Base-by-base conservation (phyloP, 1,140 invertebrate species). In the Brachionus rubens region DNA sequence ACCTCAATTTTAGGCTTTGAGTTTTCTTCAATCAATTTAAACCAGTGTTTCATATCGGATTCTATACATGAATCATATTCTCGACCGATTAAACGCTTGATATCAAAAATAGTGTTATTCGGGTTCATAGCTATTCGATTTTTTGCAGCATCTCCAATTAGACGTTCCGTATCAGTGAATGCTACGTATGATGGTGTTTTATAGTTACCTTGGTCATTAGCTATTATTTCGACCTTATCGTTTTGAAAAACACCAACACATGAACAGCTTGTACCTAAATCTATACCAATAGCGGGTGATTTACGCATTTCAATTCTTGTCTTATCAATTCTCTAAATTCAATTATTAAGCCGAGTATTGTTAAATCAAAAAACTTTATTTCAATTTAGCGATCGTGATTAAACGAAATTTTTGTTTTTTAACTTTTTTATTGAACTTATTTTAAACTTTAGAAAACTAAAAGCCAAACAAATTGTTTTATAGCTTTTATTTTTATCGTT, bases 91-190 rank as follows among this genome's bases (percentile, higher is more conserved):
- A 86, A 83, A 41, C 91, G 87, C 83, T 92, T 92, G 30, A 91
- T 90, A 86, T 93, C 87, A 85, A 96, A 98, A 83, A 98, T 91
- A 76, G 94, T 96, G 88, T 97, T 96, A 81, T 90, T 90, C 72
- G 93, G 92, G 83, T 97, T 96, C 90, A 94, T 92, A 47, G 86
- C 85, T 24, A 85, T 82, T 79, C 87, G 85, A 78, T 87, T 90
- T 82, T 91, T 87, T 21, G 86, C 86, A 0, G 85, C 87, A 82
- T 95, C 92, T 16, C 93, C 92, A 76, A 94, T 91, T 10, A 95
- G 85, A 30, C 93, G 85, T 82, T 95, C 92, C 0, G 90, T 89
- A 56, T 94, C 92, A 1, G 90, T 93, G 83, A 96, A 96, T 3
- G 92, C 92, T 12, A 96, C 92, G 82, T 92, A 94, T 68, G 90